Conservation (phyloP, 1,140 invertebrate genomes). For the Drosophila aff. region DNA sequence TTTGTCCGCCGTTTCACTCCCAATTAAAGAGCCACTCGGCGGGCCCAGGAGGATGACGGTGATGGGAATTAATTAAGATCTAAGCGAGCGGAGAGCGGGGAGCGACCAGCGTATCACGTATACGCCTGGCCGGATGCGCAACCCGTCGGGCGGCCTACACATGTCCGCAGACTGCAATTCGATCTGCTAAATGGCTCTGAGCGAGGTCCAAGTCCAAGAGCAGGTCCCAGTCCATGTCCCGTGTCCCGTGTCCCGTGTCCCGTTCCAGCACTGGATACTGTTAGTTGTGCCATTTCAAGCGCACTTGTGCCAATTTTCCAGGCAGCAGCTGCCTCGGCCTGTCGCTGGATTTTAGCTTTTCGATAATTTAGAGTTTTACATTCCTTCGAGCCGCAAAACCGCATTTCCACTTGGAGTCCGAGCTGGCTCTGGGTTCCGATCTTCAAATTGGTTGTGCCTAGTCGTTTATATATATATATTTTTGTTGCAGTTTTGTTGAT, state of each 20-base stretch:
- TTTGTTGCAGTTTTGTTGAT: constrained; percentile 51
- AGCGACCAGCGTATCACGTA: neutral
- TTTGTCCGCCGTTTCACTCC: constrained; percentile 42
- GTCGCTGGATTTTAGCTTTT: constrained; percentile 70
- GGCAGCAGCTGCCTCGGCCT: constrained; percentile 17
- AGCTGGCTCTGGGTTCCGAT: constrained; percentile 37
- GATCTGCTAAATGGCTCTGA: constrained; percentile 38
- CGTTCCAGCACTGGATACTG: constrained; percentile 56
- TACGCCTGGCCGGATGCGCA: constrained; percentile 34
- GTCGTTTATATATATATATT: constrained; percentile 1
- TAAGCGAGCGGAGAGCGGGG: neutral
- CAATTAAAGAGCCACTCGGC: constrained; percentile 38
- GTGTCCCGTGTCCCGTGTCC: constrained; percentile 16
- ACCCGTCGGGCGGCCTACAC: constrained; percentile 37
- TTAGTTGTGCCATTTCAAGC: constrained; percentile 76
- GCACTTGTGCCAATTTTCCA: constrained; percentile 76
- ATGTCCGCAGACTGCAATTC: constrained; percentile 21
- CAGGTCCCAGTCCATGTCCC: constrained; percentile 5
- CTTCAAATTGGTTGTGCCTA: constrained; percentile 48
- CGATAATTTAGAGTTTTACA: constrained; percentile 71
- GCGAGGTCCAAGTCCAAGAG: constrained; percentile 15
- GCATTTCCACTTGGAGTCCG: constrained; percentile 46
- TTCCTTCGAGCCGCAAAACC: constrained; percentile 76
- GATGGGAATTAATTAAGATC: constrained; percentile 31
- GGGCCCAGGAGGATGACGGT: constrained; percentile 1